phyloP scores from a whole-genome alignment of 2,888 invertebrate genomes.

The Clunio marinus region DNA sequence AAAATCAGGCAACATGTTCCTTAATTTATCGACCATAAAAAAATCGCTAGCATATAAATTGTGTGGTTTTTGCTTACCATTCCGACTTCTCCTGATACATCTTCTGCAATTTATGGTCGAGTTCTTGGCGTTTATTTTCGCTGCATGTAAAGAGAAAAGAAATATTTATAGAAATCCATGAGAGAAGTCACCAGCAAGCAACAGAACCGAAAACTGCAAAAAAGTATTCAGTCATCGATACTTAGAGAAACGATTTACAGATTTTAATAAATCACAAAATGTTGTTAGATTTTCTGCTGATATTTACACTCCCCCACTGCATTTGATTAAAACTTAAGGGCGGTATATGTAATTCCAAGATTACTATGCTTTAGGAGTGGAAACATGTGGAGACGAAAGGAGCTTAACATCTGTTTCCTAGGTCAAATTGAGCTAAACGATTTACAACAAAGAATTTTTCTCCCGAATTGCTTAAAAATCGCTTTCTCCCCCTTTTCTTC shows the following conservation, averaged over 20 bases:
- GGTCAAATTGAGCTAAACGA: constrained; percentile 31
- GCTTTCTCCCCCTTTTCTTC: too few relatives aligned
- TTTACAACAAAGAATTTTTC: constrained; percentile 16
- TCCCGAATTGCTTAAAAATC: background rate
- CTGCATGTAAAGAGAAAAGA: constrained; percentile 44
- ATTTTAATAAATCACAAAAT: constrained; percentile 21
- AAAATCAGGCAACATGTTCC: constrained; percentile 26
- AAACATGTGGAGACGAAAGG: constrained; percentile 13
- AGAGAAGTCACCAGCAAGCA: too few relatives aligned
- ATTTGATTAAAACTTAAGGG: constrained; percentile 25
- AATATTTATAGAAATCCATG: background rate
- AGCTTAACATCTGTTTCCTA: constrained; percentile 26
- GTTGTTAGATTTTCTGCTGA: constrained; percentile 30
- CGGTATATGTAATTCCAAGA: background rate
- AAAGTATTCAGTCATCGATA: background rate
- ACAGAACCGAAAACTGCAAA: background rate
- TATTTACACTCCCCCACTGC: constrained; percentile 21
- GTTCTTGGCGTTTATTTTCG: constrained; percentile 55
- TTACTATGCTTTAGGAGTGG: background rate
- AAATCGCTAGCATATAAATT: constrained; percentile 37
- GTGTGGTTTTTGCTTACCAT: constrained; percentile 50
- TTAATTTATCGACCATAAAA: constrained; percentile 37
- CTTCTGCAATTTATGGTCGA: constrained; percentile 56
- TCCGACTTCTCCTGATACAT: constrained; percentile 54
- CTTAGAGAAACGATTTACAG: constrained; percentile 1